Conservation (phyloP, 1,140 invertebrate species). For the Chionoecetes opilio region DNA sequence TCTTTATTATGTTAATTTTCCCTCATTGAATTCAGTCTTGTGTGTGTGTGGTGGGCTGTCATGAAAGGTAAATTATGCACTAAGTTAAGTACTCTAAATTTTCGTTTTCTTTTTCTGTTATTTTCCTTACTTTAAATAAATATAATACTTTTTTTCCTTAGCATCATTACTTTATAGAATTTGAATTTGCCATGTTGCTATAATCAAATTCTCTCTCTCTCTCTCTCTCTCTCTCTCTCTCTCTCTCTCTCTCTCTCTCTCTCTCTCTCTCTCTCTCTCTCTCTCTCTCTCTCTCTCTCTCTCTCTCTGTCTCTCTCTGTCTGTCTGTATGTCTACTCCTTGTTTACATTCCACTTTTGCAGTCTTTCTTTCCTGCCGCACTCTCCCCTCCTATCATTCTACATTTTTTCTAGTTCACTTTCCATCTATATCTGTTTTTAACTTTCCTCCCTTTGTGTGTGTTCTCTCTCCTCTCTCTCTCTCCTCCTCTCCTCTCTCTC, state of each 20-base stretch:
- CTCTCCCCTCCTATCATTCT: slow-evolving; percentile 31
- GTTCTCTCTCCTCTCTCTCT: neutral
- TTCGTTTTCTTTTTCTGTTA: neutral
- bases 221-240: neutral
- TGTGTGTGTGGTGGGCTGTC: too few relatives aligned
- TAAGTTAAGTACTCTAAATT: too few relatives aligned
- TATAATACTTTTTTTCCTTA: too few relatives aligned
- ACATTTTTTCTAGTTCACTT: neutral
- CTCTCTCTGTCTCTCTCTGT: neutral
- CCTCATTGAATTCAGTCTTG: too few relatives aligned
- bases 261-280: slow-evolving; percentile 53
- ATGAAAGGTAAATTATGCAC: too few relatives aligned
- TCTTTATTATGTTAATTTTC: too few relatives aligned
- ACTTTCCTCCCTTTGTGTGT: too few relatives aligned
- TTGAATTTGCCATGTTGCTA: too few relatives aligned
- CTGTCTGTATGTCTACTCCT: neutral
- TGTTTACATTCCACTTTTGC: neutral
- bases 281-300: slow-evolving; percentile 47
- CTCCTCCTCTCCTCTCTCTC: neutral
- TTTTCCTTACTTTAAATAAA: neutral
- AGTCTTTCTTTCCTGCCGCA: neutral
- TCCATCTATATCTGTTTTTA: too few relatives aligned
- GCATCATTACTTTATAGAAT: too few relatives aligned
- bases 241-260: slow-evolving; percentile 56
- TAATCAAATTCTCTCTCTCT: neutral